Base-by-base conservation (phyloP, 2,888 invertebrate species). In the Gastracanthus pulcherrimus region DNA sequence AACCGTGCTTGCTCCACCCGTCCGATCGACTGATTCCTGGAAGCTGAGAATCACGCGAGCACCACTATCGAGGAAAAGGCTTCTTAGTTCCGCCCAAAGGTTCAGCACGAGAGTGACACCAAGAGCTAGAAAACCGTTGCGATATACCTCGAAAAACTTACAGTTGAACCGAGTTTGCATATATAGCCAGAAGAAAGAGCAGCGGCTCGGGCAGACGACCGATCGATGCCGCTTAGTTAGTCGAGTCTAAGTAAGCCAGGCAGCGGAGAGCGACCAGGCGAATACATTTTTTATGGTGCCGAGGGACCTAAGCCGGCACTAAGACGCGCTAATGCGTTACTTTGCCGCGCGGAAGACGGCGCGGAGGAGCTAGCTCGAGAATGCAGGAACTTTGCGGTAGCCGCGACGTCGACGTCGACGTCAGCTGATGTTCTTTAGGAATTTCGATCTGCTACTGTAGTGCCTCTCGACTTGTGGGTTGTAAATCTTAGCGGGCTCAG, bases 221-320 rank as follows among this genome's bases (percentile, higher is more conserved):
- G 62, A 62, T 62, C 62, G 19, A 62, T 62, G 34, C n/a, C 34
- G 3, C n/a, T 62, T 31, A 31, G 29, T 60, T 60, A 34, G 19
- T n/a, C 34, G n/a, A 26, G 29, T 55, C 19, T 62, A 29, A 34
- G 62, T 34, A 62, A 36, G 62, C 62, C 19, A 34, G 34, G 6
- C 29, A 19, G 19, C 7, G 34, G 2, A 16, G 19, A n/a, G n/a
- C n/a, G n/a, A n/a, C n/a, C n/a, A n/a, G n/a, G n/a, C n/a, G n/a
- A n/a, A n/a, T 60, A n/a, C 60, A 60, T 60, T 60, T 60, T 60
- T 60, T 31, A 60, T 60, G 31, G 11, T 55, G 23, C 26, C 55
- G 1, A 6, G 55, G 55, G 55, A 26, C 0, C 55, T 23, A 23
- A 9, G 23, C 51, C 23, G 19, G 48, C 48, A 48, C 48, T 3